Conservation (phyloP, 2,797 vertebrate species). For the Acestrorhynchus altus region DNA sequence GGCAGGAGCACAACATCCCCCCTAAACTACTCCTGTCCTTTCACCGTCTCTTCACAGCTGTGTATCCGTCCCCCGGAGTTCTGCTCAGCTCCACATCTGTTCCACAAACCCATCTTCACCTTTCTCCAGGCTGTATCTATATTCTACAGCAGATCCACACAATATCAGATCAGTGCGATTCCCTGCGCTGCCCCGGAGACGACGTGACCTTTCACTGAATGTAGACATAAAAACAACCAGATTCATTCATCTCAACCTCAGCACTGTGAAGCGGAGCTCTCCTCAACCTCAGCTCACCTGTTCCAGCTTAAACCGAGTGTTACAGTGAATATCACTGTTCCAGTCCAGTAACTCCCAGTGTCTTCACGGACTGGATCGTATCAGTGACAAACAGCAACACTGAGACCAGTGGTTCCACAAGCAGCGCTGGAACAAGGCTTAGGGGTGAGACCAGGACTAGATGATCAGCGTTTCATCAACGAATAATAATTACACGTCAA, state of each 20-base stretch:
- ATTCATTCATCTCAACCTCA: not conserved
- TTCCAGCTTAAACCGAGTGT: not conserved
- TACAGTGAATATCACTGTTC: not conserved
- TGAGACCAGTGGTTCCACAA: no score
- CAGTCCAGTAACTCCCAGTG: not conserved
- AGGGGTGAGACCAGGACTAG: no score
- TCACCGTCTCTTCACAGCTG: not conserved
- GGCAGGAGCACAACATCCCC: not conserved
- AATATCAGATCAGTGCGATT: slow-evolving; percentile 27
- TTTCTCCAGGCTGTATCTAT: slow-evolving; percentile 4
- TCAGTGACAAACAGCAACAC: not conserved
- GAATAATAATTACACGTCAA: no score
- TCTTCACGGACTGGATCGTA: not conserved
- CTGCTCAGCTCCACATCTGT: not conserved
- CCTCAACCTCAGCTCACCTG: not conserved
- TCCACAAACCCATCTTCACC: not conserved
- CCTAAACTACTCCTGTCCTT: not conserved
- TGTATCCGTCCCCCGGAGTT: not conserved
- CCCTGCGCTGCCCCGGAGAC: slow-evolving; percentile 17
- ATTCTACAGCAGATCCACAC: slow-evolving; percentile 14
- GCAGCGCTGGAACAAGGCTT: no score
- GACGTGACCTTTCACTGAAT: slow-evolving; percentile 41
- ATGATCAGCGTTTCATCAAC: no score
- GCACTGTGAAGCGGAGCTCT: slow-evolving; percentile 5
- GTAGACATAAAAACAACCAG: slow-evolving; percentile 13